Conservation (phyloP, 2,888 invertebrate genomes). For the Mactromeris polynyma region DNA sequence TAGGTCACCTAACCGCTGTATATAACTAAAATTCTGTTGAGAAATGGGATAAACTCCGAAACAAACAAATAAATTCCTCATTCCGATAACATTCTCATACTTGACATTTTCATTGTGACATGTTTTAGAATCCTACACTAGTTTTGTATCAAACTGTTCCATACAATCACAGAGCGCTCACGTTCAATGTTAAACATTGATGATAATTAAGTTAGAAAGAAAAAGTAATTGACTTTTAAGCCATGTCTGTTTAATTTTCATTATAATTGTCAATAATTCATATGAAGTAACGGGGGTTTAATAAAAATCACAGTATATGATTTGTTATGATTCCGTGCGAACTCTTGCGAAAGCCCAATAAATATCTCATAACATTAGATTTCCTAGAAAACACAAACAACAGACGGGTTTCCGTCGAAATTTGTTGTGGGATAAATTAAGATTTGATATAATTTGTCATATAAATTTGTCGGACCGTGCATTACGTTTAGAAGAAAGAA, state of each 20-base stretch:
- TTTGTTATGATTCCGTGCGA: not conserved
- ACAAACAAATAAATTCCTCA: too few relatives aligned
- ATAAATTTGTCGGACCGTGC: conserved; percentile 1
- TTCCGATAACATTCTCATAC: too few relatives aligned
- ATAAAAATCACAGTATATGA: not conserved
- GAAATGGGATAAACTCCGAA: too few relatives aligned
- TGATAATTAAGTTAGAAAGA: not conserved
- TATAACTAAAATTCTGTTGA: too few relatives aligned
- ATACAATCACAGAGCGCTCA: too few relatives aligned
- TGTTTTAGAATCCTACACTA: too few relatives aligned
- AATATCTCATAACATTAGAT: not conserved
- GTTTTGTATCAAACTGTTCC: too few relatives aligned
- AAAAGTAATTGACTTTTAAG: not conserved
- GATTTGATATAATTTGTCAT: not conserved
- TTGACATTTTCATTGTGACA: too few relatives aligned
- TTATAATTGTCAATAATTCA: not conserved
- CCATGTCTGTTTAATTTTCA: not conserved
- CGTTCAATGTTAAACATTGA: too few relatives aligned
- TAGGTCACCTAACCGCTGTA: too few relatives aligned
- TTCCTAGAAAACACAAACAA: not conserved
- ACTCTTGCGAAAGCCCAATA: not conserved
- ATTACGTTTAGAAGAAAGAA: conserved; percentile 2
- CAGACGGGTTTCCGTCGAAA: not conserved
- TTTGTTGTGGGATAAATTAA: not conserved
- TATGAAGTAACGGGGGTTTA: not conserved